phyloP scores from a whole-genome alignment of 64 coral and sea anemone species.

The Actinia tenebrosa region DNA sequence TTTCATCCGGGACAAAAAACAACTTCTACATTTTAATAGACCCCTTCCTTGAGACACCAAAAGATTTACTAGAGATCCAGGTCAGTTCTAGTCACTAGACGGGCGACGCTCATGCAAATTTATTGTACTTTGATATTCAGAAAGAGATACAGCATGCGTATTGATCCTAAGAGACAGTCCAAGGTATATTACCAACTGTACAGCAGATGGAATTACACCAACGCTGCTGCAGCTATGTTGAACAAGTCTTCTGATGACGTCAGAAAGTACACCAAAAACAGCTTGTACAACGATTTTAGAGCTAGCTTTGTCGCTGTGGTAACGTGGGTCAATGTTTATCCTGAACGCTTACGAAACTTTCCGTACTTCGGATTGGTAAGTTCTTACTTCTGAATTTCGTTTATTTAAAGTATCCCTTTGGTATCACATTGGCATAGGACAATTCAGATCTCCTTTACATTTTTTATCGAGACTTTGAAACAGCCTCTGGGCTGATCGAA shows the following conservation, averaged over 20 bases:
- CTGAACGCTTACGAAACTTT: not conserved
- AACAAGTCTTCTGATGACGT: constrained; percentile 15
- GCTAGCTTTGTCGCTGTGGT: constrained; percentile 40
- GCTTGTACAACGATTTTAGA: constrained; percentile 11
- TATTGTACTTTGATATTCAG: not conserved
- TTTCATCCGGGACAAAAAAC: too few relatives aligned
- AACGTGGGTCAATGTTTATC: constrained; percentile 39
- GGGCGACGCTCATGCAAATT: not conserved
- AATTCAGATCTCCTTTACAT: too few relatives aligned
- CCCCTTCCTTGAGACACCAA: too few relatives aligned
- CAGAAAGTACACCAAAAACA: not conserved
- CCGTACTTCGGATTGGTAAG: not conserved
- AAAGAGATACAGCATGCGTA: not conserved
- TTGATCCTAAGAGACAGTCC: constrained; percentile 2
- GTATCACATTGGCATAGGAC: too few relatives aligned
- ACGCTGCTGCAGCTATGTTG: not conserved
- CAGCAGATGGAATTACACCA: not conserved
- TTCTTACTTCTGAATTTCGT: not conserved
- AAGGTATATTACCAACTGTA: constrained; percentile 30
- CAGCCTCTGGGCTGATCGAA: too few relatives aligned
- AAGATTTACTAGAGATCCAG: too few relatives aligned
- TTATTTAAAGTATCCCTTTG: too few relatives aligned
- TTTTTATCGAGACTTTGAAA: too few relatives aligned
- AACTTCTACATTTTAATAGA: too few relatives aligned
- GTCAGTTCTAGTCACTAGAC: too few relatives aligned